Evolutionary conservation across 2,888 invertebrate species (phyloP).

Genomic region (Pilophorus perplexus): DNA sequence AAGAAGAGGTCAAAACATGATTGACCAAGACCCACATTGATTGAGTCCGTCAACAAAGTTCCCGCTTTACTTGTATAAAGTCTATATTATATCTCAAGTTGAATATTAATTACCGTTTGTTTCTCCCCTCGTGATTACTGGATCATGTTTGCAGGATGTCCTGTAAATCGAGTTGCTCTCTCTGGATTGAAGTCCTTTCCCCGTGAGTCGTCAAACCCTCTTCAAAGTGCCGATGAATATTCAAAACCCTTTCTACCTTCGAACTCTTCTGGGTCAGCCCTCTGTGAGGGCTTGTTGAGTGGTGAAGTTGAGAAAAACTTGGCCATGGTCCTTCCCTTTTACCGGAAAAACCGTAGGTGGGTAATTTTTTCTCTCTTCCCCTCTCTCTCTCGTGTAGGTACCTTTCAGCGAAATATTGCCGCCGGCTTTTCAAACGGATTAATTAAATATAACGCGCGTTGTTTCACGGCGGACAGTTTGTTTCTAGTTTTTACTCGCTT

Average conservation of each 20-base stretch:
- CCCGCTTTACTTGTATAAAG: no score
- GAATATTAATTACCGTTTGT: neutral
- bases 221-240: slow-evolving; percentile 28
- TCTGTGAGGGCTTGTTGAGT: neutral
- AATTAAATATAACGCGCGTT: slow-evolving; percentile 4
- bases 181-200: neutral
- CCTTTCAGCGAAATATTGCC: neutral
- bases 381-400: neutral
- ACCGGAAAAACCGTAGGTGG: neutral
- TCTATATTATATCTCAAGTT: no score
- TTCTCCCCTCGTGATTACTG: neutral
- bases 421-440: neutral
- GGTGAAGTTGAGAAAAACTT: slow-evolving; percentile 9
- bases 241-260: slow-evolving; percentile 13
- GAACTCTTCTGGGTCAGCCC: slow-evolving; percentile 1
- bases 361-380: slow-evolving; percentile 1
- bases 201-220: slow-evolving; percentile 29
- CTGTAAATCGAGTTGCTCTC: slow-evolving; percentile 2
- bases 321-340: neutral
- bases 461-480: neutral
- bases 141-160: neutral
- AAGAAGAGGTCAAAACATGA: no score
- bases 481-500: neutral
- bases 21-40: no score
- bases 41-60: no score